Evolutionary conservation across 1,140 invertebrate genomes (phyloP), one percentile per base, ranked within the genome.

Genomic region (Drosophila gunungcola): DNA sequence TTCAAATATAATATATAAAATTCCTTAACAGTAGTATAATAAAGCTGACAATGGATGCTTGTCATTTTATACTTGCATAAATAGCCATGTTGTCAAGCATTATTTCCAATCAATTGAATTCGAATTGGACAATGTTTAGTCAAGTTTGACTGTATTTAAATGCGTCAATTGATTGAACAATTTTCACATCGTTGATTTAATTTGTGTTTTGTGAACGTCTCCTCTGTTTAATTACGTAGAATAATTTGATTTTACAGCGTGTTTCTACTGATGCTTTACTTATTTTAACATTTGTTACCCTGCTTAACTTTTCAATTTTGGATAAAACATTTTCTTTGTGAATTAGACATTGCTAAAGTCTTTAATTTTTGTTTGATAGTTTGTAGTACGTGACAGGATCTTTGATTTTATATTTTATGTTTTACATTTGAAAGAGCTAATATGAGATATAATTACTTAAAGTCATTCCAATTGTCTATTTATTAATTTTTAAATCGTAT

Each of bases 131-230:
- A 43, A 10, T 2, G 3, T 10, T 6, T n/a, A 29, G 4, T 29
- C 4, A 29, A 48, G 11, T n/a, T 48, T 48, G 45, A 12, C 45
- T 52, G 13, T 36, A 12, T 21, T 52, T 52, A 36, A 52, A 52
- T 21, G n/a, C 32, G 3, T 12, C 7, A n/a, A 16, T 49, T 52
- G 32, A 36, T 52, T 12, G 49, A 11, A 36, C 32, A 52, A 21
- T 34, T 52, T 36, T 52, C 49, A 11, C 49, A 52, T 52, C 49
- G 36, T 21, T 52, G 49, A 36, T 16, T 52, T 21, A 16, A 52
- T 36, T 52, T 11, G 13, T 36, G 13, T 29, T 36, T 36, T 51
- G 32, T 36, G 13, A 11, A 3, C 49, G 9, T 34, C 49, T 51
- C 32, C 2, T 34, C 29, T 36, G 49, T 21, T 52, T 52, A 52